A percentile compares a stretch with the other conserved stretches of the same genome.
Evolutionary conservation across 2,888 invertebrate species (phyloP).

Genomic region (Drosophila tanythrix): DNA sequence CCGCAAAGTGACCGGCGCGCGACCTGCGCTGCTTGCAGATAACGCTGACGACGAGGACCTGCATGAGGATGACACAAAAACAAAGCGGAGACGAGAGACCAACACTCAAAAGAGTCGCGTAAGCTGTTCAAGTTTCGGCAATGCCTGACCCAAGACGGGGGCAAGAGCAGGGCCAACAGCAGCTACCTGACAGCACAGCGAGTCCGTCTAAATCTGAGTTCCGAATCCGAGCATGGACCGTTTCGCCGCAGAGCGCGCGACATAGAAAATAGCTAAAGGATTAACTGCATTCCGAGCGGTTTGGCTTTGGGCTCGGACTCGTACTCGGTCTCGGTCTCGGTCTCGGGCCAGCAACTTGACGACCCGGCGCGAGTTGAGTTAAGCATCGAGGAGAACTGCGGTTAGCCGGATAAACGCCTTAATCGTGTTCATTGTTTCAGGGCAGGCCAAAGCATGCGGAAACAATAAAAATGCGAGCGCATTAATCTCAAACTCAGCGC

Average conservation of each 20-base stretch:
- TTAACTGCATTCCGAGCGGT: constrained; percentile 71
- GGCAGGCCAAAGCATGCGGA: constrained; percentile 51
- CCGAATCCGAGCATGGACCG: not conserved
- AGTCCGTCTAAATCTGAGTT: constrained; percentile 1
- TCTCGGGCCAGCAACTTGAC: constrained; percentile 13
- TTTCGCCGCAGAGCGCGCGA: constrained; percentile 50
- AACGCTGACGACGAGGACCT: constrained; percentile 4
- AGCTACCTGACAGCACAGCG: constrained; percentile 53
- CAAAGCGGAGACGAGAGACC: constrained; percentile 7
- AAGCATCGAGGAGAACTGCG: constrained; percentile 58
- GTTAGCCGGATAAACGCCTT: constrained; percentile 80
- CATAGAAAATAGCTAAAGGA: constrained; percentile 77
- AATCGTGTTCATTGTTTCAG: constrained; percentile 77
- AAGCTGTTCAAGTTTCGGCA: constrained; percentile 76
- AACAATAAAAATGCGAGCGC: constrained; percentile 77
- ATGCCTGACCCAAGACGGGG: constrained; percentile 29
- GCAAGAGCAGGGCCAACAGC: constrained; percentile 11
- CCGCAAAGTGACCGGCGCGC: constrained; percentile 75
- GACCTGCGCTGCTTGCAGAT: constrained; percentile 30
- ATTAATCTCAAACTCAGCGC: constrained; percentile 44
- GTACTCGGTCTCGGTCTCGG: not conserved
- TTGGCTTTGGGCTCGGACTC: constrained; percentile 22
- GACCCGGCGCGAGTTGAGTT: constrained; percentile 8
- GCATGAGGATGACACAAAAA: constrained; percentile 5
- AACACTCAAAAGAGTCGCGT: constrained; percentile 55